Base-by-base conservation (phyloP, 2,888 invertebrate genomes). In the Falcaria lacertinaria region DNA sequence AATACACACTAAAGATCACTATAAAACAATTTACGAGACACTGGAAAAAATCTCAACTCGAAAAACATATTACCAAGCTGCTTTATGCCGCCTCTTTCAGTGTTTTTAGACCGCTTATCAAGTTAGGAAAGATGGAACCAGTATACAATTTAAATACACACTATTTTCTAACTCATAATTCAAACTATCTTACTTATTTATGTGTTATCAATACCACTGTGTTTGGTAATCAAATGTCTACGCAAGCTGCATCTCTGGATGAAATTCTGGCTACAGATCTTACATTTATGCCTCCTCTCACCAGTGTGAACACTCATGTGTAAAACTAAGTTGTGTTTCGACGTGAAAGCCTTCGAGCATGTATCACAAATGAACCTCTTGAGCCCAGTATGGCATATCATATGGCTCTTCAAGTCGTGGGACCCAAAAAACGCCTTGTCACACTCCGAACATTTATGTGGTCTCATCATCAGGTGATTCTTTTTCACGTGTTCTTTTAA, bases 361-460 rank as follows among this genome's bases (percentile, higher is more conserved):
- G 76, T 61, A 5, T 64, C 59, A 43, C 87, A 87, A 14, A 69
- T 57, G 42, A 73, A 82, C 1, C 71, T 69, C 52, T 78, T 81
- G 38, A 73, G 71, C 17, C 73, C 74, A 0, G 80, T 76, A 46
- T 87, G 86, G 0, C 62, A 55, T 0, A 58, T 55, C 2, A 56
- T 50, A 32, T 74, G 73, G 5, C 64, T 56, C 2, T 60, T 57
- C 4, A 76, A 44, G n/a, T 64, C 56, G 1, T 48, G 40, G 0
- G 51, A 50, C 0, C 52, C 46, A 19, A 58, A 69, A 47, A 73
- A 74, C 0, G 43, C 62, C 45, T 56, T 70, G 1, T 68, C 63
- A 15, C 74, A 74, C 0, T 48, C n/a, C 0, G 48, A 25, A 15
- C 76, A 76, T 33, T 56, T 52, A 41, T 64, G 60, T 0, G 52